Evolutionary conservation across 2,113 vertebrate genomes (phyloP), one percentile per base, ranked within the genome.

Genomic region (Candoia aspera): DNA sequence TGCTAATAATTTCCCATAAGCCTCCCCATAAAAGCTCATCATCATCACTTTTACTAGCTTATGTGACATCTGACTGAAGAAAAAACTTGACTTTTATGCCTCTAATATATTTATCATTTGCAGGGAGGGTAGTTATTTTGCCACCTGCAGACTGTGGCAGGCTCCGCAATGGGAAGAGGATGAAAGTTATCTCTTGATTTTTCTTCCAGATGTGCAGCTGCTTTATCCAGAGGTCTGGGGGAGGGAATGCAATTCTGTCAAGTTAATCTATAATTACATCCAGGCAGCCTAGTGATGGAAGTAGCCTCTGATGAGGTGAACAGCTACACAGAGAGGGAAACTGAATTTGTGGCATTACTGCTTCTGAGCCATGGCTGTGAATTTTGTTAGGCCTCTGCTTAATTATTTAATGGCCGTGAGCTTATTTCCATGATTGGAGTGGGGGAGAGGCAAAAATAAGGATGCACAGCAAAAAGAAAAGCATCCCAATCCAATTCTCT

Each of bases 231-330:
- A 42, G 55, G 64, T 86, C 68, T 64, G 46, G 17, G 64, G 17
- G 33, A 17, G 64, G 29, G 62, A 87, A 68, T 84, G 64, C 42
- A 54, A 29, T 73, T 83, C 57, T 87, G 89, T 84, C 86, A 49
- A 84, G 24, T 84, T 88, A 93, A 88, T 88, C 90, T 88, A 64
- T 91, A 91, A 93, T 93, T 88, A 84, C 24, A 84, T 83, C 86
- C 68, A 57, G 86, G 86, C 24, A 60, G 57, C 64, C 13, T 83
- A 57, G 23, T 62, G 68, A 33, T 84, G 60, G 86, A 62, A 46
- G 58, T 86, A 91, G 23, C n/a, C 49, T 64, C 57, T 88, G 86
- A 91, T 62, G 64, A 55, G n/a, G 68, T 54, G 86, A 79, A 57
- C 37, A 53, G 15, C 23, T 88, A 42, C 24, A 1, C 42, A 26